These are phyloP conservation scores for Coelogynopora nodosa DNA, from an alignment of 2,888 invertebrate species.

Conservation along the genomic window DNA sequence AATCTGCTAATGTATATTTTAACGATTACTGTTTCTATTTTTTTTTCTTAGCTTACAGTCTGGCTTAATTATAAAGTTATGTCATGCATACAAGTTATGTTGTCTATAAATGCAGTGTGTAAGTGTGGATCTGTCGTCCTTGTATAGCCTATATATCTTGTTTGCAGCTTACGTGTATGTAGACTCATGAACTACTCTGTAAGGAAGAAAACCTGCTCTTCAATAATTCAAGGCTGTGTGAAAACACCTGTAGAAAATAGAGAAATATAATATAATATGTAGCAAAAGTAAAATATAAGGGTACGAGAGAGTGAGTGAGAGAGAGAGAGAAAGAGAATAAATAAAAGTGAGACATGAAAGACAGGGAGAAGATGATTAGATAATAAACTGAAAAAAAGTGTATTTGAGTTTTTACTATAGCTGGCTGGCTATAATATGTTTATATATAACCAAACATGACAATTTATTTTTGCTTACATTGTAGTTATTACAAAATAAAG, in stretches of 20 bases:
- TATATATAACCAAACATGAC: neutral
- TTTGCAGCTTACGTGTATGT: no score
- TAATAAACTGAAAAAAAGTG: neutral
- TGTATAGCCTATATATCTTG: no score
- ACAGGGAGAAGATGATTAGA: neutral
- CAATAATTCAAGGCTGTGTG: neutral
- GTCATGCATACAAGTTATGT: no score
- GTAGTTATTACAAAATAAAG: neutral
- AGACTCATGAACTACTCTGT: no score
- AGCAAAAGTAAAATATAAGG: no score
- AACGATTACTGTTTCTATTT: no score
- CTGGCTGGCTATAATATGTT: neutral
- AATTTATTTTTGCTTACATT: neutral
- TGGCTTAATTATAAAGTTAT: no score
- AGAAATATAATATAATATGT: neutral
- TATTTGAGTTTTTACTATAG: neutral
- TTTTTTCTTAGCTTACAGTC: no score
- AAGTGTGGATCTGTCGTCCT: no score
- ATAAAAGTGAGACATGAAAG: neutral
- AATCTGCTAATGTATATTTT: no score
- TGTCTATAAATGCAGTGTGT: no score
- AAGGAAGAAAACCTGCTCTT: neutral
- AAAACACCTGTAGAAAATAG: neutral
- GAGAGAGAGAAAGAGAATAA: neutral
- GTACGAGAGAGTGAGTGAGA: no score